Evolutionary conservation across 2,888 invertebrate species (phyloP).

Genomic region (Euphydryas editha): DNA sequence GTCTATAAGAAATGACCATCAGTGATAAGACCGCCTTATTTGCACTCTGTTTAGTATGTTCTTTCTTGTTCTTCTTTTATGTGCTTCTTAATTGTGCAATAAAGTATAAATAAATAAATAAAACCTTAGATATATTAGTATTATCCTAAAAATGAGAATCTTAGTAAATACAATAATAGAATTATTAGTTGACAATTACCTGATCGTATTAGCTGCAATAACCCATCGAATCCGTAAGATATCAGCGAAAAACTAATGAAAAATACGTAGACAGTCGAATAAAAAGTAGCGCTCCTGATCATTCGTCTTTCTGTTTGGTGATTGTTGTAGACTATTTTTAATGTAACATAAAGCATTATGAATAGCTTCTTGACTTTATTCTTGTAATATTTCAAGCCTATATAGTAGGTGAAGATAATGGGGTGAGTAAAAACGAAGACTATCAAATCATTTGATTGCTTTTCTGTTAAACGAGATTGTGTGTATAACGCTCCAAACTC

Average conservation of each 20-base stretch:
- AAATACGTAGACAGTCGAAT: constrained; percentile 43
- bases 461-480: constrained; percentile 42
- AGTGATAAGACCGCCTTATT: no score
- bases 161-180: no score
- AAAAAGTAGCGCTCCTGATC: constrained; percentile 51
- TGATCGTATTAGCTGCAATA: constrained; percentile 40
- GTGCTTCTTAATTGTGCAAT: no score
- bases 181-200: constrained; percentile 28
- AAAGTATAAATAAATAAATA: no score
- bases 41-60: no score
- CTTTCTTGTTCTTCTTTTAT: no score
- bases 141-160: no score
- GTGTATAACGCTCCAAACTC: constrained; percentile 53
- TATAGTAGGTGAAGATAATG: constrained; percentile 44
- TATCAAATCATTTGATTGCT: constrained; percentile 48
- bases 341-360: constrained; percentile 43
- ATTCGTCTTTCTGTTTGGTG: constrained; percentile 53
- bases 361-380: constrained; percentile 47
- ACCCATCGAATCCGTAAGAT: constrained; percentile 48
- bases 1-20: no score
- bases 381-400: constrained; percentile 44
- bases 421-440: constrained; percentile 52
- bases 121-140: no score
- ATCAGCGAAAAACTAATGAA: constrained; percentile 37
- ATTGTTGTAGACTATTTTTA: constrained; percentile 57